Base-by-base conservation (phyloP, 2,797 vertebrate species). In the Leptatherina wallacei region DNA sequence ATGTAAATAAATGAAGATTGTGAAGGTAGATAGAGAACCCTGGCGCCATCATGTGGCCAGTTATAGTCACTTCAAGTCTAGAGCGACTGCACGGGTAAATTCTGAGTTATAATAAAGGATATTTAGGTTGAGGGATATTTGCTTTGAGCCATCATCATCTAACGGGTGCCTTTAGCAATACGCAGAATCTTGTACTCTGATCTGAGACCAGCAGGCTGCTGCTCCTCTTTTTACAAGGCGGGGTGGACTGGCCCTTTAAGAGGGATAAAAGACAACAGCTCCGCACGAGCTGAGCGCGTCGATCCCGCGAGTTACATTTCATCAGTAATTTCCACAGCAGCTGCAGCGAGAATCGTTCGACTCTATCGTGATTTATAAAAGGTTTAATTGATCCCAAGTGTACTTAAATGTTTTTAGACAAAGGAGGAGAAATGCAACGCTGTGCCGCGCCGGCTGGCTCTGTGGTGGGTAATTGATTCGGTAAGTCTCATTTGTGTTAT, bases 241-340 rank as follows among this genome's bases (percentile, higher is more conserved):
- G 10, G 61, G 78, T 24, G 80, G 2, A 69, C 91, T 92, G 90
- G 60, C 90, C 86, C 92, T 93, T 93, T 92, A 93, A 93, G 91
- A 82, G 16, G 47, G 40, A 88, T 75, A 71, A 82, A 27, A 70
- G 58, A 73, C 72, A 44, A 65, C 70, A 29, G 82, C 69, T 61
- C 65, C 60, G 67, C 77, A 9, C 30, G 6, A 77, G 62, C 65
- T 12, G 52, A 80, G 73, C 81, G 84, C 79, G 71, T 85, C 80
- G 76, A 68, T 79, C 78, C 74, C 66, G 87, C 90, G 85, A 82
- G 70, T 51, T 65, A 20, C 60, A 1, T 86, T 66, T 67, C 32
- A 8, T 24, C 62, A 0, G 33, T 55, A 30, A 67, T 66, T 49
- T 27, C 3, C 44, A 6, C 52, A 16, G 18, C 29, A 7, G 61